Evolutionary conservation across 2,888 invertebrate genomes (phyloP).

Genomic region (Norana najaformis): DNA sequence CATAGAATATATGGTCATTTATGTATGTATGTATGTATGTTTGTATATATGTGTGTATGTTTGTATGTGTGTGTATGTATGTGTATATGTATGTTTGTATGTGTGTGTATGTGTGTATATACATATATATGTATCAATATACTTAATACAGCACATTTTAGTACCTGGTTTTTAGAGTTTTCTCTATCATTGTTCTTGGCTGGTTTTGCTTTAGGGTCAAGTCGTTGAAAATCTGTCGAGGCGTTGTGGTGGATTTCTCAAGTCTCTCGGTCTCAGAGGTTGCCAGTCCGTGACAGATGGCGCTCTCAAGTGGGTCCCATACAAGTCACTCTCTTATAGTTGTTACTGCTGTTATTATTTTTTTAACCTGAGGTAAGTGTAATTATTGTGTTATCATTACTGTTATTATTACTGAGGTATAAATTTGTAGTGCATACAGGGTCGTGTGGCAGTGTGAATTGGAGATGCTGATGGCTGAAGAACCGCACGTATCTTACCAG

Average conservation of each 20-base stretch:
- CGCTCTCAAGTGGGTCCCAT: slow-evolving; percentile 78
- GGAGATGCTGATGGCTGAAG: no score
- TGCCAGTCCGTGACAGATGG: slow-evolving; percentile 95
- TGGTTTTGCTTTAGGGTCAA: background rate
- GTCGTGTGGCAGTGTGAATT: no score
- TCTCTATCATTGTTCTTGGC: background rate
- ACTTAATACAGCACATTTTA: background rate
- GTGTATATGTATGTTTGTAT: background rate
- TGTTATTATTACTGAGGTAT: no score
- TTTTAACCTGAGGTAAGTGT: no score
- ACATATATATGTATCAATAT: background rate
- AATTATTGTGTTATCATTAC: no score
- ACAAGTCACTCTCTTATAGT: no score
- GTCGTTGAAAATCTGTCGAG: slow-evolving; percentile 92
- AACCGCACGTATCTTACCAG: no score
- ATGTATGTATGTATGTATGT: no score
- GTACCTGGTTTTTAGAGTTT: background rate
- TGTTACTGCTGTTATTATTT: background rate
- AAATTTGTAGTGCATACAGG: no score
- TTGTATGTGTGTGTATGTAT: background rate
- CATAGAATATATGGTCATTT: no score
- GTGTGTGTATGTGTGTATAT: background rate
- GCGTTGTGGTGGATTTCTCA: slow-evolving; percentile 93
- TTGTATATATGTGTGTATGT: no score
- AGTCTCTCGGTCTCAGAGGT: slow-evolving; percentile 88